Conservation (phyloP, 1,140 invertebrate genomes). For the Drosophila asahinai region DNA sequence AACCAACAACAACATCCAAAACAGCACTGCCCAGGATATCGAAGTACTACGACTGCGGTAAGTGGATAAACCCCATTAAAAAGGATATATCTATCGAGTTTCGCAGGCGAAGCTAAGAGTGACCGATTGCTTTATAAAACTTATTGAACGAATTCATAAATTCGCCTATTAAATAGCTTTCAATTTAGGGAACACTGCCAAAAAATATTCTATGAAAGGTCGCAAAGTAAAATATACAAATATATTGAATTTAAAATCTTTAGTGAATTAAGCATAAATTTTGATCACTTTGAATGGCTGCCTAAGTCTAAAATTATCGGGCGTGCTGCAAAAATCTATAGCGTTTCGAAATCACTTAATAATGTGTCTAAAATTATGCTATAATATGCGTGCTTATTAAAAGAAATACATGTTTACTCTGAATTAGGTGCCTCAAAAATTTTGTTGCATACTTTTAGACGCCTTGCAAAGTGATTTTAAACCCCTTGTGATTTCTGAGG, state of each 20-base stretch:
- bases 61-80: conserved; percentile 79
- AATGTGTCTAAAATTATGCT: no score
- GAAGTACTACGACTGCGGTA: conserved; percentile 89
- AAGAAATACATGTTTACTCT: no score
- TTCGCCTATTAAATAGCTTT: not conserved
- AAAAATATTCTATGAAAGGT: not conserved
- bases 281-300: no score
- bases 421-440: no score
- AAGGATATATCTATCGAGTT: conserved; percentile 10
- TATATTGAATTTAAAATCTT: not conserved
- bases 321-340: no score
- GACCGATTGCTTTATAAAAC: conserved; percentile 1
- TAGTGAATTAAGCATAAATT: no score
- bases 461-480: no score
- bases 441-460: no score
- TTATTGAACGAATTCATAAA: not conserved
- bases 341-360: no score
- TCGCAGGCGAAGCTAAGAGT: conserved; percentile 8
- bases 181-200: not conserved
- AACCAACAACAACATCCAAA: conserved; percentile 49
- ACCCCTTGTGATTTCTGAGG: no score
- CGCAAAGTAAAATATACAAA: not conserved
- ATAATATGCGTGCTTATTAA: no score
- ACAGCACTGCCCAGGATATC: conserved; percentile 88
- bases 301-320: no score